Evolutionary conservation across 2,888 invertebrate genomes (phyloP), one percentile per base, ranked within the genome.

Genomic region (Melanophora roralis): DNA sequence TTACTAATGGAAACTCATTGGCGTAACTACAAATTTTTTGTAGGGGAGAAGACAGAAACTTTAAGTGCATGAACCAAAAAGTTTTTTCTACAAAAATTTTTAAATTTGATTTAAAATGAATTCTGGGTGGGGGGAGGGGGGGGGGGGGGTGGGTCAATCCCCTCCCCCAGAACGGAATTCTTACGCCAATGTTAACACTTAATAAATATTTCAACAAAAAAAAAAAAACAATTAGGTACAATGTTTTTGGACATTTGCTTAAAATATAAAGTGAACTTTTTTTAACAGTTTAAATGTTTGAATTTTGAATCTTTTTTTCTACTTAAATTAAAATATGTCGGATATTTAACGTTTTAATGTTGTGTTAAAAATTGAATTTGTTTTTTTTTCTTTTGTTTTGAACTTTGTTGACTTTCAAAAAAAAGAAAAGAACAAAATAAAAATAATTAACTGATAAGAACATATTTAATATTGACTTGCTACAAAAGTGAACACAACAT

Each of bases 341-440:
- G 55, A 43, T 34, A 23, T 57, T 68, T 21, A 12, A 23, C 8
- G 49, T 51, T 19, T 34, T 59, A 40, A 51, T 72, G 14, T 34
- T 55, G 67, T 62, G 51, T 59, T 71, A 8, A 53, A 43, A 62
- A 78, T 78, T 78, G 11, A 78, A 62, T 23, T 67, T 68, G 45
- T 47, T 47, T 45, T 68, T 9, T 73, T 23, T 34, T 45, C 60
- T 9, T 73, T 62, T 32, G 2, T 64, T n/a, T 34, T 73, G 78
- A 73, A 78, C 78, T 78, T 68, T 78, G 68, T 51, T 78, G 78
- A 78, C 78, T 68, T 51, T 49, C 60, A 21, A 53, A 78, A 68
- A 57, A 68, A 23, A 16, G 27, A 23, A 23, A 19, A 62, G 21
- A 34, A 43, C n/a, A 40, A 43, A 51, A 62, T 5, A 23, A 21